A percentile compares a stretch with the other conserved stretches of the same genome.
These are phyloP conservation scores for Yasuhikotakia modesta DNA, from an alignment of 2,797 vertebrate genomes.

Conservation along the genomic window DNA sequence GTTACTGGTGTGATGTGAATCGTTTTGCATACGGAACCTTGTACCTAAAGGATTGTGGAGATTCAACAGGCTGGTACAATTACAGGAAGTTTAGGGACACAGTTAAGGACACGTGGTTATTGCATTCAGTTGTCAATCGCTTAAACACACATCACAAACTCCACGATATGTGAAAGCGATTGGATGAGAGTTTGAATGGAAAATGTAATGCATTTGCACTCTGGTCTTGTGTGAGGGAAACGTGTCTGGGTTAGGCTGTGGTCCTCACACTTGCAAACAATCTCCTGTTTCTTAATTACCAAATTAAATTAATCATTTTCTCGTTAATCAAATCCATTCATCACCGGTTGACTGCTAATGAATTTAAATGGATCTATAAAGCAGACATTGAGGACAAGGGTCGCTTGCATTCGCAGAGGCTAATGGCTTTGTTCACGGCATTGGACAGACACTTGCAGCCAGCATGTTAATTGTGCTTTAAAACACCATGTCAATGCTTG, in stretches of 20 bases:
- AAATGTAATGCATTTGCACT: conserved; percentile 49
- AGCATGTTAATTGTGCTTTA: conserved; percentile 60
- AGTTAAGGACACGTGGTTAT: conserved; percentile 6
- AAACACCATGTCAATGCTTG: conserved; percentile 55
- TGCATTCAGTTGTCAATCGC: background rate
- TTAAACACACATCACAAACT: conserved; percentile 28
- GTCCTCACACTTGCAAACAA: conserved; percentile 56
- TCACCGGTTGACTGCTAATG: conserved; percentile 63
- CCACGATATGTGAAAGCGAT: conserved; percentile 31
- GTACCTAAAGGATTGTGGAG: no score
- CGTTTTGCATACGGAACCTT: conserved; percentile 9
- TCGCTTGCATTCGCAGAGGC: conserved; percentile 57
- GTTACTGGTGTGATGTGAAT: conserved; percentile 12
- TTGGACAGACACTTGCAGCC: conserved; percentile 53
- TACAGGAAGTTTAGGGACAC: conserved; percentile 20
- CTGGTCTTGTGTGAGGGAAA: conserved; percentile 24
- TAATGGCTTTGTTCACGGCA: conserved; percentile 62
- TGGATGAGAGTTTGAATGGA: conserved; percentile 34
- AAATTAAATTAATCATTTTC: conserved; percentile 67
- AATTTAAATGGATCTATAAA: conserved; percentile 68
- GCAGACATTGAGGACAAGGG: conserved; percentile 53
- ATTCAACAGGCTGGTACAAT: conserved; percentile 17
- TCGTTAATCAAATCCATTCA: conserved; percentile 65
- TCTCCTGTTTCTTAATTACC: conserved; percentile 64
- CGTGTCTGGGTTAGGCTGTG: conserved; percentile 41